Evolutionary conservation across 2,888 invertebrate genomes (phyloP).

Genomic region (Epinotia demarniana): DNA sequence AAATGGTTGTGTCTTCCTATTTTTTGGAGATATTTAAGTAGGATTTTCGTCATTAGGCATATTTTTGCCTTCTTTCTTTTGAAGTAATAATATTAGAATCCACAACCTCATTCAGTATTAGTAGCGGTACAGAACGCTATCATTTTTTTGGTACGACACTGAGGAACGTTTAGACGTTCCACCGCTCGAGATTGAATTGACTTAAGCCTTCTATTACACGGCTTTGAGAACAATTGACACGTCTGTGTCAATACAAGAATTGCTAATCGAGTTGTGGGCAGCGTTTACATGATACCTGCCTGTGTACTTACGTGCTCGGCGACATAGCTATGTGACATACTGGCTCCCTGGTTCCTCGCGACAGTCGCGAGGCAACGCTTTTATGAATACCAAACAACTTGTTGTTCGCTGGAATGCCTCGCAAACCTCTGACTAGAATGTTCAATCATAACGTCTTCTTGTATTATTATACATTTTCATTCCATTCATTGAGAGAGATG

Average conservation of each 20-base stretch:
- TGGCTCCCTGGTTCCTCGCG: constrained; percentile 12
- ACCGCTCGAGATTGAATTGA: neutral
- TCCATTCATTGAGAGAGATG: neutral
- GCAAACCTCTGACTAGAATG: constrained; percentile 35
- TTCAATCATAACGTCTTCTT: constrained; percentile 18
- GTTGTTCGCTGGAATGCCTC: constrained; percentile 29
- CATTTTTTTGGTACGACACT: no score
- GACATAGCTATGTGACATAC: neutral
- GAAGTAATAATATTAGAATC: no score
- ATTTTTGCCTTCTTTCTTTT: no score
- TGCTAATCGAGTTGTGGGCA: neutral
- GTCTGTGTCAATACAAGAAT: neutral
- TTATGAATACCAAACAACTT: constrained; percentile 40
- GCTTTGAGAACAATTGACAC: neutral
- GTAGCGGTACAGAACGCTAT: no score
- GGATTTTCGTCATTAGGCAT: no score
- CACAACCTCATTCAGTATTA: no score
- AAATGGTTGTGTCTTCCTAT: no score
- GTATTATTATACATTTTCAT: constrained; percentile 10
- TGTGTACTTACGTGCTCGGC: neutral
- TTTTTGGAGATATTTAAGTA: no score
- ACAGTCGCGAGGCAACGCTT: neutral
- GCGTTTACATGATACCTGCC: neutral
- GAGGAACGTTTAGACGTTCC: no score
- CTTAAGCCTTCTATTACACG: neutral